These are phyloP conservation scores for Phorcus lineatus DNA, from an alignment of 2,888 invertebrate species.

Conservation along the genomic window DNA sequence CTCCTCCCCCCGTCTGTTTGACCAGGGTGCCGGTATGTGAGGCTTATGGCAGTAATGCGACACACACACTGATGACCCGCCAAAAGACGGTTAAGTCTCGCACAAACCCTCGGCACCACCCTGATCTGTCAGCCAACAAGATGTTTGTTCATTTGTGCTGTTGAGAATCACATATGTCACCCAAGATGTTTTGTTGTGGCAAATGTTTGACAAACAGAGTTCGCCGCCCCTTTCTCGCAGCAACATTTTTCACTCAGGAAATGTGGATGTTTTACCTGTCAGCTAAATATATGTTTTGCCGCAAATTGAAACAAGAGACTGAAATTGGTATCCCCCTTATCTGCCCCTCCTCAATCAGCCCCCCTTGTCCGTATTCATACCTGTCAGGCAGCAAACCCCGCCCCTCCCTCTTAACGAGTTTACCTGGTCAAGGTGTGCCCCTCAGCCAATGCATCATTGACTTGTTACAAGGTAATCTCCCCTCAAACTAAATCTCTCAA, in stretches of 20 bases:
- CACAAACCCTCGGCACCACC: background rate
- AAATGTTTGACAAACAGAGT: background rate
- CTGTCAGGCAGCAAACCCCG: background rate
- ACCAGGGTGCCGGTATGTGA: background rate
- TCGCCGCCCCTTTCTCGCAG: background rate
- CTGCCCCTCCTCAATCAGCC: conserved; percentile 4
- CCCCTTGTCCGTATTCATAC: background rate
- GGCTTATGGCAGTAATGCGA: conserved; percentile 22
- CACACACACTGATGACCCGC: background rate
- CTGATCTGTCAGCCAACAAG: background rate
- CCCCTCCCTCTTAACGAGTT: background rate
- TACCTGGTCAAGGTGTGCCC: background rate
- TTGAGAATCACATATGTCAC: conserved; percentile 24
- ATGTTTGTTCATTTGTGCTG: conserved; percentile 1
- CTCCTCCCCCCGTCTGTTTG: background rate
- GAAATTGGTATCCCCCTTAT: background rate
- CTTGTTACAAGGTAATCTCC: background rate
- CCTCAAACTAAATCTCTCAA: background rate
- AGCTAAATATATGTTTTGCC: conserved; percentile 8
- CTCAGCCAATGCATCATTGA: background rate
- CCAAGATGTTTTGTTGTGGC: background rate
- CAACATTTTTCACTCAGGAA: conserved; percentile 3
- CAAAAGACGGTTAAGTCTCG: background rate
- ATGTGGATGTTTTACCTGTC: conserved; percentile 20
- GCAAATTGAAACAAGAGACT: conserved; percentile 10